Conservation (phyloP, 2,888 invertebrate species). For the Mesochorus sp. region DNA sequence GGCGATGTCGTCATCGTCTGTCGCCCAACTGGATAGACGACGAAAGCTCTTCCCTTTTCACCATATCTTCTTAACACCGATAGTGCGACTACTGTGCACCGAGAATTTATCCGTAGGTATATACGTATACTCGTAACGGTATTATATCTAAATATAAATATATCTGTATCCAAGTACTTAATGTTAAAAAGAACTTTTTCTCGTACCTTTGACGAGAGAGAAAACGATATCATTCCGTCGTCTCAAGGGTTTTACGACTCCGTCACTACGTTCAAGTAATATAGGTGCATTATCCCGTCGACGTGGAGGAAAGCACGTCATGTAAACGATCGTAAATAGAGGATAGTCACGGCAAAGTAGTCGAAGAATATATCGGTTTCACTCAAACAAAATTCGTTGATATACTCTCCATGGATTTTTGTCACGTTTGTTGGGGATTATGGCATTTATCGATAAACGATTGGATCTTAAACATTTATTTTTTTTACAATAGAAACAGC, state of each 20-base stretch:
- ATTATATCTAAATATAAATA: not conserved
- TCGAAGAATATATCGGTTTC: constrained; percentile 35
- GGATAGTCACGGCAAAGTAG: constrained; percentile 24
- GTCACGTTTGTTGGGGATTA: constrained; percentile 24
- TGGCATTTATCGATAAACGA: not conserved
- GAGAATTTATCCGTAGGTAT: constrained; percentile 29
- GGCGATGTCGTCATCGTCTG: constrained; percentile 34
- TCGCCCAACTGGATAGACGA: constrained; percentile 29
- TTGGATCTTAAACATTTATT: not conserved
- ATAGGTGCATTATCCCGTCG: constrained; percentile 56
- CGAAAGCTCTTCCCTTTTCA: constrained; percentile 33
- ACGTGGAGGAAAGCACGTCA: constrained; percentile 50
- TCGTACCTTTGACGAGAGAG: constrained; percentile 37
- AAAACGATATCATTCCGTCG: constrained; percentile 52
- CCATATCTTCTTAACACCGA: constrained; percentile 53
- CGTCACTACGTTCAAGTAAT: constrained; percentile 22
- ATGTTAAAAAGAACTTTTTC: constrained; percentile 47
- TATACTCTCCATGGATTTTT: constrained; percentile 20
- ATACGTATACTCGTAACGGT: constrained; percentile 31
- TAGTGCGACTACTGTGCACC: constrained; percentile 43
- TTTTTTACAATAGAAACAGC: not conserved
- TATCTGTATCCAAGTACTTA: constrained; percentile 17
- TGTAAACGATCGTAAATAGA: constrained; percentile 59
- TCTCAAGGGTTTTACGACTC: constrained; percentile 37
- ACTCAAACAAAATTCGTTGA: constrained; percentile 19